These are phyloP conservation scores for Ochropacha duplaris DNA, from an alignment of 2,888 invertebrate genomes.

Conservation along the genomic window DNA sequence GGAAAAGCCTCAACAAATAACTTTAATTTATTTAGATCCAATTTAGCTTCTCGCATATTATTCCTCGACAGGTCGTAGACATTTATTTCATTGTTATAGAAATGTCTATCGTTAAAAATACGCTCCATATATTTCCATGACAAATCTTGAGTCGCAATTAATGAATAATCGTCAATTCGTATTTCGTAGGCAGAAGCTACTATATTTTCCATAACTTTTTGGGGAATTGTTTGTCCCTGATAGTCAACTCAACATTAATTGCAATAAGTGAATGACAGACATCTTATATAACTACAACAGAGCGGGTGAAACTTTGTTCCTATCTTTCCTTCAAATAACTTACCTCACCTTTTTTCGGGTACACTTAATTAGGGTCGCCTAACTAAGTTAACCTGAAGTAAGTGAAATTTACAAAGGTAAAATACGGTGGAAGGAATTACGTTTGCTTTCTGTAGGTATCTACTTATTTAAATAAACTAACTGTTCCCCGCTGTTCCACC, in stretches of 20 bases:
- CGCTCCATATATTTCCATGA: too few relatives aligned
- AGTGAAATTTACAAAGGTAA: constrained; percentile 22
- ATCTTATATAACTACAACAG: not conserved
- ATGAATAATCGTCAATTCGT: too few relatives aligned
- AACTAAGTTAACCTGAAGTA: constrained; percentile 34
- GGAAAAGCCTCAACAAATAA: not conserved
- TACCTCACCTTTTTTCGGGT: not conserved
- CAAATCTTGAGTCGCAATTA: too few relatives aligned
- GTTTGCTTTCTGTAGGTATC: not conserved
- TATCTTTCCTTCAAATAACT: not conserved
- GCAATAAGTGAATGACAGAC: not conserved
- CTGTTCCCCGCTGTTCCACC: too few relatives aligned
- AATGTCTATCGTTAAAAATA: too few relatives aligned
- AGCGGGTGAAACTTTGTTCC: not conserved
- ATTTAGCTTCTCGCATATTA: not conserved
- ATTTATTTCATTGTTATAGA: too few relatives aligned
- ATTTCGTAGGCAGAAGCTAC: too few relatives aligned
- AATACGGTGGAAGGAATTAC: not conserved
- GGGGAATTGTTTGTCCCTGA: not conserved
- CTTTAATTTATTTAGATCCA: not conserved
- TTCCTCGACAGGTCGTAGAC: not conserved
- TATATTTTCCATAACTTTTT: too few relatives aligned
- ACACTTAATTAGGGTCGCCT: constrained; percentile 37
- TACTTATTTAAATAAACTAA: not conserved
- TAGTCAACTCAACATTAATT: not conserved